Evolutionary conservation across 92 coral and sea anemone genomes (phyloP), one percentile per base, ranked within the genome.

Genomic region (Isaurus tuberculatus): DNA sequence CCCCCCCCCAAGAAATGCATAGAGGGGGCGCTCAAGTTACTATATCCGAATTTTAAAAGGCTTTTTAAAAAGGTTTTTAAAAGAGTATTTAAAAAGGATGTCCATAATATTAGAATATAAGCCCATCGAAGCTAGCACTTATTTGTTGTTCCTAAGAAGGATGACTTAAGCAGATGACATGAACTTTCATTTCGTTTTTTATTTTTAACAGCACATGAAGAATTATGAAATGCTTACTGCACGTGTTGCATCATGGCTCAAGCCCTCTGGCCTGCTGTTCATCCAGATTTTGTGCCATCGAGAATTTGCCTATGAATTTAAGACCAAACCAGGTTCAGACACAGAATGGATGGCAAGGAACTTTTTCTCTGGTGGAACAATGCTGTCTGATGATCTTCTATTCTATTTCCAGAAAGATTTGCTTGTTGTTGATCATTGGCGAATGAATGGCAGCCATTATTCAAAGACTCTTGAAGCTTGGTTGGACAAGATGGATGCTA

Each of bases 261-360:
- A 89, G 51, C 98, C 95, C 0, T 81, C 83, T 5, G 98, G 98
- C 0, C 80, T 48, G 40, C 90, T 91, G 65, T 93, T 93, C 61
- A 80, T 93, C 28, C 98, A 93, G 40, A 92, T 93, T 33, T 70
- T 93, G 5, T 91, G 98, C 70, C 98, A 93, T 86, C 91, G 93
- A 20, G 95, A 91, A 70, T 93, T 89, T 72, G 91, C 93, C 28
- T 93, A 93, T 58, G 94, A 79, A 46, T 91, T 91, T 27, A 85
- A 91, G 61, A 91, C 92, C 61, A 93, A 87, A 81, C 73, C 73
- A 71, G 92, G 83, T 5, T 93, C 98, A 2, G 98, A 93, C 89
- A 91, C 98, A n/a, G 98, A 93, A 30, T 93, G 98, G 98, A 93
- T 93, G 98, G 91, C 98, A 55, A 84, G 87, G 17, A 89, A 91